Percentiles rank a stretch among this genome's conserved stretches.
Evolutionary conservation across 2,797 vertebrate genomes (phyloP).

Genomic region (Silurus aristotelis): DNA sequence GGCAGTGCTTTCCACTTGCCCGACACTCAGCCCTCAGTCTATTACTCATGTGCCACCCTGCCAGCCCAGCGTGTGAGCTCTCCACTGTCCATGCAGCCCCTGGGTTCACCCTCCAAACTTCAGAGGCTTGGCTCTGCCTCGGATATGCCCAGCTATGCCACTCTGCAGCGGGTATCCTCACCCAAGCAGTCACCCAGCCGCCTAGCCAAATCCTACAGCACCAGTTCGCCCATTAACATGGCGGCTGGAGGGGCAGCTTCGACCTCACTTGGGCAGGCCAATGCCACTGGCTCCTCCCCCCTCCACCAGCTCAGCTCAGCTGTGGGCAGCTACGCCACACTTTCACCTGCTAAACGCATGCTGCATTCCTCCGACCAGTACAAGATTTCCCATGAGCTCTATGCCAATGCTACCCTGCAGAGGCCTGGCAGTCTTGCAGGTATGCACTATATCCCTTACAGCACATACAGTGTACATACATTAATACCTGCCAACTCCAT

Average conservation of each 20-base stretch:
- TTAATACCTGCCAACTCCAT: not conserved
- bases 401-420: conserved; percentile 93
- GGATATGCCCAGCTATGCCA: conserved; percentile 89
- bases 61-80: conserved; percentile 93
- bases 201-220: conserved; percentile 97
- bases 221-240: conserved; percentile 96
- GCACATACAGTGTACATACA: no score
- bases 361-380: conserved; percentile 87
- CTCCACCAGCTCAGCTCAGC: conserved; percentile 91
- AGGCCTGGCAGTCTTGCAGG: conserved; percentile 96
- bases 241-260: conserved; percentile 76
- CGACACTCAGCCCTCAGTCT: conserved; percentile 81
- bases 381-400: conserved; percentile 95
- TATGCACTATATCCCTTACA: conserved; percentile 39
- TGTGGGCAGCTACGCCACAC: conserved; percentile 93
- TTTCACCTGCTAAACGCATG: conserved; percentile 95
- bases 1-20: conserved; percentile 93
- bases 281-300: conserved; percentile 80
- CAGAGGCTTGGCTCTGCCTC: conserved; percentile 88
- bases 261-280: conserved; percentile 72
- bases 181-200: conserved; percentile 95
- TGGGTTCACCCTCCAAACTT: conserved; percentile 92
- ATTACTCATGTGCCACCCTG: conserved; percentile 94
- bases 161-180: conserved; percentile 87
- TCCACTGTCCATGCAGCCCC: conserved; percentile 82